These are phyloP conservation scores for Melanotaenia parkinsoni DNA, from an alignment of 2,797 vertebrate genomes.

Conservation along the genomic window DNA sequence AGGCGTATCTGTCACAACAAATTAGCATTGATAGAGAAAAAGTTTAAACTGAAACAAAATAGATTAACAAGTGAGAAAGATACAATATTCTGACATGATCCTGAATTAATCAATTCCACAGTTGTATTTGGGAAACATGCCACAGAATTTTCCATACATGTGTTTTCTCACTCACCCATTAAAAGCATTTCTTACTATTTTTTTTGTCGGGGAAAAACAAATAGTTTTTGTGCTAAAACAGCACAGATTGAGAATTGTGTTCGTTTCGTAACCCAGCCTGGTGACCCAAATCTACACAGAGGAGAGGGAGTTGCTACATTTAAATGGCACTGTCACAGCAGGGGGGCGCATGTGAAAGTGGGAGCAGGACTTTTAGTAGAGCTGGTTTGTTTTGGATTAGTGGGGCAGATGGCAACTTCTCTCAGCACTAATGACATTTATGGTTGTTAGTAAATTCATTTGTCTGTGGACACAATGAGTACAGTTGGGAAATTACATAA, in stretches of 20 bases:
- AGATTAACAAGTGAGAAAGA: too few relatives aligned
- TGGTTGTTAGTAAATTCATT: conserved; percentile 44
- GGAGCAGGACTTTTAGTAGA: conserved; percentile 45
- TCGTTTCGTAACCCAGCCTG: conserved; percentile 46
- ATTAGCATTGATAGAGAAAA: too few relatives aligned
- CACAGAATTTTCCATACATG: too few relatives aligned
- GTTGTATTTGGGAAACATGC: too few relatives aligned
- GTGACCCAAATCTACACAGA: conserved; percentile 44
- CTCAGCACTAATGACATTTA: conserved; percentile 38
- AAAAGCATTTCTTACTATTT: too few relatives aligned
- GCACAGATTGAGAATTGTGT: not conserved
- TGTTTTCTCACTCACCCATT: too few relatives aligned
- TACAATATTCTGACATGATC: too few relatives aligned
- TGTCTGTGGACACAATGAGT: conserved; percentile 35
- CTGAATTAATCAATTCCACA: too few relatives aligned
- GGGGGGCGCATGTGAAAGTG: conserved; percentile 26
- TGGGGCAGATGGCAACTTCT: conserved; percentile 47
- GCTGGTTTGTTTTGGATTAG: conserved; percentile 64
- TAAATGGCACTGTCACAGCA: conserved; percentile 53
- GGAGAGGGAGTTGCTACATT: conserved; percentile 38
- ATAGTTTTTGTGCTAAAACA: not conserved
- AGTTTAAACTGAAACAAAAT: too few relatives aligned
- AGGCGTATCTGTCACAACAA: too few relatives aligned
- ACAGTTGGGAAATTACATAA: conserved; percentile 40
- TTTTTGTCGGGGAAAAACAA: too few relatives aligned